Conservation (phyloP, 2,888 invertebrate species). For the Pteria penguin region DNA sequence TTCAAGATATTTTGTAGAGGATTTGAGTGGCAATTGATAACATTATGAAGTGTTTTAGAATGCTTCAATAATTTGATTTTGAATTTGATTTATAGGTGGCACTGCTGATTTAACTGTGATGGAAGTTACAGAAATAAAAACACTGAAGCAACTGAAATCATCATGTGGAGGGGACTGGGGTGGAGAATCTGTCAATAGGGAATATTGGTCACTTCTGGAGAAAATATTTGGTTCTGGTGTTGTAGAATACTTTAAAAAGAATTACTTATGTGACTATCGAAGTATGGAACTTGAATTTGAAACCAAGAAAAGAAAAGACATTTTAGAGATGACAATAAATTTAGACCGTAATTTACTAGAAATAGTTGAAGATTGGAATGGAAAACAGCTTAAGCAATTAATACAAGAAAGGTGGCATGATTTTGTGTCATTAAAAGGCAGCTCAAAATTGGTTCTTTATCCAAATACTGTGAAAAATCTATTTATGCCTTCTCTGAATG, state of each 20-base stretch:
- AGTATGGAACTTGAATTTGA: not conserved
- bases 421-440: not conserved
- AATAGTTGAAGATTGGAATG: not conserved
- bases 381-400: not conserved
- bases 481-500: not conserved
- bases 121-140: not conserved
- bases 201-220: not conserved
- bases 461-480: not conserved
- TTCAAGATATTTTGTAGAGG: too few species aligned
- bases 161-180: slow-evolving; percentile 22
- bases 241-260: not conserved
- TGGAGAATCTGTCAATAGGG: slow-evolving; percentile 2
- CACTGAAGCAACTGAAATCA: slow-evolving; percentile 6
- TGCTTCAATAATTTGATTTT: too few species aligned
- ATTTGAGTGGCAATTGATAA: too few species aligned
- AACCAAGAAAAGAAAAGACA: not conserved
- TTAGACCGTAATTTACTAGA: not conserved
- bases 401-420: not conserved
- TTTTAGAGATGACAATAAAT: not conserved
- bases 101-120: slow-evolving; percentile 16
- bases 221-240: not conserved
- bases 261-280: not conserved
- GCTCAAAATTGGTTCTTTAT: not conserved
- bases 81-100: slow-evolving; percentile 14
- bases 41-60: too few species aligned